A percentile compares a stretch with the other conserved stretches of the same genome.
These are phyloP conservation scores for Tapera naevia DNA, from an alignment of 2,797 vertebrate species.

Conservation along the genomic window DNA sequence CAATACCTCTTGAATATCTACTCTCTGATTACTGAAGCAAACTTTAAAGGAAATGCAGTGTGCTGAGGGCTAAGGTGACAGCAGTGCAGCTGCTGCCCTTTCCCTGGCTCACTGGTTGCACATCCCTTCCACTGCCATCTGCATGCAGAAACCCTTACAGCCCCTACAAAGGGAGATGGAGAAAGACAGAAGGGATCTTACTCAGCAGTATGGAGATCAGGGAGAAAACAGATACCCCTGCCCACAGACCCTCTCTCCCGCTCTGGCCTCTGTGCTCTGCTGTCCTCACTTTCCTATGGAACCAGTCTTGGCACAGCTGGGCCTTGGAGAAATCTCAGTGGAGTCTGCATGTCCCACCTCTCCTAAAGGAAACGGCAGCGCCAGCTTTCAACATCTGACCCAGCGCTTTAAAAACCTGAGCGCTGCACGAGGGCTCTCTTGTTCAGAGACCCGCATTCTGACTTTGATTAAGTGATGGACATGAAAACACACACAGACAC, in stretches of 20 bases:
- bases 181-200: background rate
- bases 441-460: slow-evolving; percentile 55
- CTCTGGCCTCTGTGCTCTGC: background rate
- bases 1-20: background rate
- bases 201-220: background rate
- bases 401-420: slow-evolving; percentile 13
- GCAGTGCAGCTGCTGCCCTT: background rate
- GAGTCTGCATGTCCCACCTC: background rate
- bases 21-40: background rate
- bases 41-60: background rate
- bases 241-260: background rate
- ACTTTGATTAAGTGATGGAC: slow-evolving; percentile 69
- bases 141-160: rapidly evolving
- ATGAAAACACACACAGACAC: slow-evolving; percentile 54
- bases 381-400: background rate
- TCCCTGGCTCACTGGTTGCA: background rate
- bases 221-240: background rate
- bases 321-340: background rate
- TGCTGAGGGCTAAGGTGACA: rapidly evolving
- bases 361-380: background rate
- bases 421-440: background rate
- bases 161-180: background rate
- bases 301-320: background rate
- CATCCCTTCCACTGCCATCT: background rate
- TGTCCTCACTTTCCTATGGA: rapidly evolving